Percentiles rank a stretch among this genome's conserved stretches.
Evolutionary conservation across 2,888 invertebrate genomes (phyloP).

Genomic region (Dasysyrphus albostriatus): DNA sequence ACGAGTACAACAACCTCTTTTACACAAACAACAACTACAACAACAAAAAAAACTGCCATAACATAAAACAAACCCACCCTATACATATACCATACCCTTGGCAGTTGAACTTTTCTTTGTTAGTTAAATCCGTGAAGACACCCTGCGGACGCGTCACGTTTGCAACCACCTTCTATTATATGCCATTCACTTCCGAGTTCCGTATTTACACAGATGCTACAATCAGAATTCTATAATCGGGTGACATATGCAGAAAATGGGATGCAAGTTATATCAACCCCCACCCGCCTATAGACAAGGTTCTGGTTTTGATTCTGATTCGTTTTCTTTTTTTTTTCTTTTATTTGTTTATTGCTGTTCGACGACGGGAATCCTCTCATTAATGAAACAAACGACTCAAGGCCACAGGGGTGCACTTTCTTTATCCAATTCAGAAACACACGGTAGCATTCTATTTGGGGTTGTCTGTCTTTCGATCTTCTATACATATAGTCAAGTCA

Average conservation of each 20-base stretch:
- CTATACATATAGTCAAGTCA: not conserved
- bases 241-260: conserved; percentile 76
- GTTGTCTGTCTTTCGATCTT: conserved; percentile 50
- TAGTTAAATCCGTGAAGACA: conserved; percentile 33
- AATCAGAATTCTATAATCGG: conserved; percentile 72
- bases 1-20: conserved; percentile 36
- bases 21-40: conserved; percentile 1
- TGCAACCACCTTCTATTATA: conserved; percentile 50
- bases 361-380: conserved; percentile 70
- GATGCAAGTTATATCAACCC: conserved; percentile 55
- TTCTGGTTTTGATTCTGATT: conserved; percentile 19
- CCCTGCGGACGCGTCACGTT: conserved; percentile 53
- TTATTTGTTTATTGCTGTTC: conserved; percentile 69
- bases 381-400: conserved; percentile 72
- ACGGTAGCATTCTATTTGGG: conserved; percentile 55
- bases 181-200: conserved; percentile 72
- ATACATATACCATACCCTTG: conserved; percentile 19
- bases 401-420: conserved; percentile 75
- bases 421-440: conserved; percentile 38
- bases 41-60: not conserved
- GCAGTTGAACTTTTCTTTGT: conserved; percentile 32
- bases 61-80: not conserved
- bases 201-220: conserved; percentile 75
- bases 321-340: conserved; percentile 24
- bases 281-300: conserved; percentile 23